phyloP scores from a whole-genome alignment of 2,797 vertebrate species.

The Coccyzus lansbergi region DNA sequence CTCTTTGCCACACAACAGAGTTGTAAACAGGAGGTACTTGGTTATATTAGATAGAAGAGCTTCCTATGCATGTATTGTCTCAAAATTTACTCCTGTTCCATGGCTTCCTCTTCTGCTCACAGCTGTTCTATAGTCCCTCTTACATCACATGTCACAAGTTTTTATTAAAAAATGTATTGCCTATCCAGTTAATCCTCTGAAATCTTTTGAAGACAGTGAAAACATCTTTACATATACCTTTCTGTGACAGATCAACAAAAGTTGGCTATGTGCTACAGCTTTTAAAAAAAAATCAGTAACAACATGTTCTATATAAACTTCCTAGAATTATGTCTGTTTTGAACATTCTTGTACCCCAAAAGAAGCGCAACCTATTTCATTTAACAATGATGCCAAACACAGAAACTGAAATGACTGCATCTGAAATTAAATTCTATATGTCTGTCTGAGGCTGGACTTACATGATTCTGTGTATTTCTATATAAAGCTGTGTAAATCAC shows the following conservation, averaged over 20 bases:
- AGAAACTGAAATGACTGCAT: neutral
- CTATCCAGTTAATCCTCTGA: neutral
- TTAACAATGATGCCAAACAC: neutral
- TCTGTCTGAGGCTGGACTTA: neutral
- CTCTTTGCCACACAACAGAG: neutral
- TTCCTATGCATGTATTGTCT: neutral
- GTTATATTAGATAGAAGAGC: neutral
- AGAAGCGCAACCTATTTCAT: neutral
- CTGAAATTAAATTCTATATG: neutral
- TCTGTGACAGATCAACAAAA: neutral
- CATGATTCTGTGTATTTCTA: neutral
- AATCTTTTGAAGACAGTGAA: neutral
- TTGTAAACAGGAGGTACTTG: neutral
- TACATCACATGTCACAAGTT: neutral
- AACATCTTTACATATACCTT: neutral
- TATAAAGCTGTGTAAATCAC: neutral
- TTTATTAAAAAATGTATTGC: neutral
- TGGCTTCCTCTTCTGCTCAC: neutral
- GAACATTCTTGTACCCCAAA: neutral
- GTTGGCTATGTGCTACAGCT: rapidly evolving
- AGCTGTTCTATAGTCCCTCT: neutral
- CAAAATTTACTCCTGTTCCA: neutral
- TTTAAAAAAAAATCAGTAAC: neutral
- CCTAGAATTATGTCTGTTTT: neutral
- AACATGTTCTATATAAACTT: neutral